Evolutionary conservation across 1,140 invertebrate species (phyloP).

Genomic region (Drosophila watanabei): DNA sequence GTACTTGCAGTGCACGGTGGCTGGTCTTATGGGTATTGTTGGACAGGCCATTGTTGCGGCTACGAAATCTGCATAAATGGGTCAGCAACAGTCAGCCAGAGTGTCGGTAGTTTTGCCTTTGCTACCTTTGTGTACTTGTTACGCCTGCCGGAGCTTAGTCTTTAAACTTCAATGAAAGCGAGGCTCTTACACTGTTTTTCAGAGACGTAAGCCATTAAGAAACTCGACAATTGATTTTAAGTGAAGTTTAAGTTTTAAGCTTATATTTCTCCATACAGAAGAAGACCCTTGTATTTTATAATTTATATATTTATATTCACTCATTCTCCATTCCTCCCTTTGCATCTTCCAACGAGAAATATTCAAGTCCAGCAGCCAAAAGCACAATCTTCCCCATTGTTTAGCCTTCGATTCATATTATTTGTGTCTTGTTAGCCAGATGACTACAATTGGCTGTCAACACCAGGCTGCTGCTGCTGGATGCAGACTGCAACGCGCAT

Average conservation of each 20-base stretch:
- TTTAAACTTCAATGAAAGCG: conserved; percentile 51
- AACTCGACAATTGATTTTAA: too few relatives aligned
- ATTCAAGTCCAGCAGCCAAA: neutral
- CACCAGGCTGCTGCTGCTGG: conserved; percentile 13
- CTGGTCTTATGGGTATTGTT: conserved; percentile 31
- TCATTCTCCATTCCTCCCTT: too few relatives aligned
- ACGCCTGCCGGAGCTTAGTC: conserved; percentile 33
- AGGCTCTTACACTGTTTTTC: conserved; percentile 9
- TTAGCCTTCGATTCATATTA: conserved; percentile 41
- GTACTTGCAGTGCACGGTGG: conserved; percentile 37
- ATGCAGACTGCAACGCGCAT: conserved; percentile 27
- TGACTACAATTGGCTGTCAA: conserved; percentile 55
- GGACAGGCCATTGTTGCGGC: conserved; percentile 65
- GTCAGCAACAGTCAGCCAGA: conserved; percentile 32
- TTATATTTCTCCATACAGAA: neutral
- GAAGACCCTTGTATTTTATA: neutral
- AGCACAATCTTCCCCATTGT: conserved; percentile 7
- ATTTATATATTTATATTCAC: neutral
- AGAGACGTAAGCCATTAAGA: too few relatives aligned
- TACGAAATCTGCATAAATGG: conserved; percentile 78
- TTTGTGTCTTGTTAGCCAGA: conserved; percentile 59
- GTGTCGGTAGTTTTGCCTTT: conserved; percentile 29
- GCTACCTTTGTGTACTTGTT: conserved; percentile 71
- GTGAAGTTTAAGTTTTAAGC: neutral
- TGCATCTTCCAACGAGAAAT: neutral